Conservation (phyloP, 2,113 vertebrate species). For the Zosterops hypoxanthus region DNA sequence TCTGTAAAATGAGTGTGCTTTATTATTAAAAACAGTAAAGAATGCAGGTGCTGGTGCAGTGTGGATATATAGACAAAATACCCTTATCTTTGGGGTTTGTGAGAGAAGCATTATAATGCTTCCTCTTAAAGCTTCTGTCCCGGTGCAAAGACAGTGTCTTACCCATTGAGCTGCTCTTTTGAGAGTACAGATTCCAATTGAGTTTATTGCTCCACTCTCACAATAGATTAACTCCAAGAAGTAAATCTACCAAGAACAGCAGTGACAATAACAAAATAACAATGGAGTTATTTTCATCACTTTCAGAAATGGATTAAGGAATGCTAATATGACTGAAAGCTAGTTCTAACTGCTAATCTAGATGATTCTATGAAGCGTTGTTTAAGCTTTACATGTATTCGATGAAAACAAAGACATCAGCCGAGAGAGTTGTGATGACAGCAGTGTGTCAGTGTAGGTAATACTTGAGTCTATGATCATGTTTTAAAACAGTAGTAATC, state of each 20-base stretch:
- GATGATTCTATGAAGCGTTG: not conserved
- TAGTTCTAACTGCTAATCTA: not conserved
- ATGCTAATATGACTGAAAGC: not conserved
- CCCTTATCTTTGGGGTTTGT: not conserved
- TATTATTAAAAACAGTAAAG: not conserved
- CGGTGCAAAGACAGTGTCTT: not conserved
- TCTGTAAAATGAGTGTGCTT: not conserved
- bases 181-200: not conserved
- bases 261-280: not conserved
- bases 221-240: not conserved
- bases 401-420: not conserved
- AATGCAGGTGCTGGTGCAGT: not conserved
- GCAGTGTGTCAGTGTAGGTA: not conserved
- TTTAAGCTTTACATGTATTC: not conserved
- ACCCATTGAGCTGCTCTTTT: not conserved
- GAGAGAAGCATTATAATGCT: not conserved
- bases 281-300: not conserved
- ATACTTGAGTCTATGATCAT: not conserved
- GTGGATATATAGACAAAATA: not conserved
- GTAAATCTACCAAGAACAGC: not conserved
- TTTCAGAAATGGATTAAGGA: not conserved
- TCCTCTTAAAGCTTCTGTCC: not conserved
- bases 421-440: not conserved
- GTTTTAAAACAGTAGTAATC: not conserved
- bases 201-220: not conserved